Conservation (phyloP, 2,797 vertebrate genomes). For the Syngnathus acus region DNA sequence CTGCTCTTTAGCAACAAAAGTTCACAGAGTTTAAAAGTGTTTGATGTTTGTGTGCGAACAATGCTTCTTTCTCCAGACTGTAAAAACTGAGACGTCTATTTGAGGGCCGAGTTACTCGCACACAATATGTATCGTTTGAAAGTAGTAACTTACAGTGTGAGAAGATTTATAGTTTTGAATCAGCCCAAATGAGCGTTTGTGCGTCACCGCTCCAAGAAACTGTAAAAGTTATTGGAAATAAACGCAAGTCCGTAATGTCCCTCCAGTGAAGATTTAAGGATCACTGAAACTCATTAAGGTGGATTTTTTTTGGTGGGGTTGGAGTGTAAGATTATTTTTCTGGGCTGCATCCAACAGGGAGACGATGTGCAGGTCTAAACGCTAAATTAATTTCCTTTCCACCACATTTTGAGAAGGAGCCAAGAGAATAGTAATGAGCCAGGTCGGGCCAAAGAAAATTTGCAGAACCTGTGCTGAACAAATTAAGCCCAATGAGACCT, state of each 20-base stretch:
- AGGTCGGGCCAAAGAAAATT: conserved; percentile 32
- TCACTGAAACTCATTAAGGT: conserved; percentile 24
- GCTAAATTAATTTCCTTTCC: conserved; percentile 49
- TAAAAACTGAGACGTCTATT: background rate
- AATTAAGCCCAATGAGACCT: conserved; percentile 54
- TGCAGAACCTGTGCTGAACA: conserved; percentile 28
- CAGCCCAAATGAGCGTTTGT: background rate
- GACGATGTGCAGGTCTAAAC: conserved; percentile 36
- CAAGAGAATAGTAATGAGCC: conserved; percentile 40
- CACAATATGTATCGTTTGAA: background rate
- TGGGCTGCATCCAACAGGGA: conserved; percentile 28
- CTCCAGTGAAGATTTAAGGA: conserved; percentile 25
- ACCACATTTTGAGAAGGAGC: conserved; percentile 37
- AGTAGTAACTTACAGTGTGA: background rate
- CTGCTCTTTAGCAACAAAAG: too few species aligned
- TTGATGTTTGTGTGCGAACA: background rate
- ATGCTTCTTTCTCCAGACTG: background rate
- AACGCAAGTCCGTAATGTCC: conserved; percentile 12
- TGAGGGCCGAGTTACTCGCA: background rate
- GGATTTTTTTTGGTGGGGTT: conserved; percentile 22
- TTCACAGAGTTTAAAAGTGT: background rate
- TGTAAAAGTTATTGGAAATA: conserved; percentile 17
- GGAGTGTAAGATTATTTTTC: conserved; percentile 28
- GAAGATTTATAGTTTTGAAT: background rate
- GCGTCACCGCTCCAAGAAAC: background rate